A percentile compares a stretch with the other conserved stretches of the same genome.
Evolutionary conservation across 2,113 vertebrate genomes (phyloP).

Genomic region (Isurus oxyrinchus): DNA sequence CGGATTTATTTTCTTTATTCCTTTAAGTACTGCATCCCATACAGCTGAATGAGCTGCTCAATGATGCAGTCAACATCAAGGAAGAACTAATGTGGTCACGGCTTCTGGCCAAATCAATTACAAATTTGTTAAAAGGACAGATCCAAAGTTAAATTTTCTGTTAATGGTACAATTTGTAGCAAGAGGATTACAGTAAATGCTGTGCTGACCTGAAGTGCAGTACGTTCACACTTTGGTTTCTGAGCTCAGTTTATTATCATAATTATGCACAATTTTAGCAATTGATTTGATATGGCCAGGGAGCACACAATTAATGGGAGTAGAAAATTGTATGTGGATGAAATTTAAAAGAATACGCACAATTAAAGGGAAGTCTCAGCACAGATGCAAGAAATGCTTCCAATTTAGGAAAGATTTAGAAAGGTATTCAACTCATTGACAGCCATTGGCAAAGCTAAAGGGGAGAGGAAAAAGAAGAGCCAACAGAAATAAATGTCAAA

Average conservation of each 20-base stretch:
- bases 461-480: not conserved
- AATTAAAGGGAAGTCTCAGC: not conserved
- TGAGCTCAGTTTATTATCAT: not conserved
- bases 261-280: not conserved
- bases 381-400: not conserved
- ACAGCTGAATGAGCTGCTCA: slow-evolving; percentile 4
- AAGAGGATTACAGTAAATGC: not conserved
- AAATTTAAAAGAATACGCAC: not conserved
- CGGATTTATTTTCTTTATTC: not conserved
- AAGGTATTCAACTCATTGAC: not conserved
- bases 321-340: not conserved
- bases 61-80: slow-evolving; percentile 9
- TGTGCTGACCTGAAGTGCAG: not conserved
- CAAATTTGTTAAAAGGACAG: not conserved
- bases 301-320: not conserved
- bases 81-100: not conserved
- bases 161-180: not conserved
- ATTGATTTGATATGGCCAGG: not conserved
- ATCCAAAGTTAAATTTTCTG: not conserved
- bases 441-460: not conserved
- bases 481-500: not conserved
- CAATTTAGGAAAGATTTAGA: not conserved
- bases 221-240: not conserved
- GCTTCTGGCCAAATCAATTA: not conserved
- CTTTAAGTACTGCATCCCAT: not conserved